A percentile compares a stretch with the other conserved stretches of the same genome.
phyloP scores from a whole-genome alignment of 2,797 vertebrate genomes.

The Myotis planiceps region DNA sequence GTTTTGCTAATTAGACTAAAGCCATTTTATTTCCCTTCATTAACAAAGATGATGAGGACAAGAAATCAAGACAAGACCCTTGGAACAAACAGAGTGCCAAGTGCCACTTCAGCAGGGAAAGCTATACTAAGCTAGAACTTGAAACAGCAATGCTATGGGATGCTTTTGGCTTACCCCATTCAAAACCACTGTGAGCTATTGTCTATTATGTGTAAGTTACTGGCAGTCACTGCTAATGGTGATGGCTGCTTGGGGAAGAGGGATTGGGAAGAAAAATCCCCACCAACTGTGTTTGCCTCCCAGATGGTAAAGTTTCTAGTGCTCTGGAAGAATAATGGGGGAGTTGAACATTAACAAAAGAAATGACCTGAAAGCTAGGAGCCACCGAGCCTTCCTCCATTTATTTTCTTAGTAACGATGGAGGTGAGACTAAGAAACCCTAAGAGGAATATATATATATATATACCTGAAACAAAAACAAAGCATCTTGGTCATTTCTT shows the following conservation, averaged over 20 bases:
- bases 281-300: not conserved
- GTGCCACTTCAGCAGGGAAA: not conserved
- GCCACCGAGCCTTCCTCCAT: not conserved
- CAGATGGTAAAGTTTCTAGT: not conserved
- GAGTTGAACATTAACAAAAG: not conserved
- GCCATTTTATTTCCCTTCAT: slow-evolving; percentile 8
- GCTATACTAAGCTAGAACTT: not conserved
- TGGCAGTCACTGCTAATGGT: not conserved
- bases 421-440: not conserved
- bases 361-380: not conserved
- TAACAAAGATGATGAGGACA: not conserved
- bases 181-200: not conserved
- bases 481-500: slow-evolving; percentile 54
- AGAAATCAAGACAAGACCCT: not conserved
- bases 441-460: not conserved
- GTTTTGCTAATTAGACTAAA: slow-evolving; percentile 3
- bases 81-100: not conserved
- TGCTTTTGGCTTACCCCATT: not conserved
- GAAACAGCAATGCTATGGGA: not conserved
- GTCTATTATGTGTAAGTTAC: not conserved
- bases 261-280: not conserved
- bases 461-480: not conserved
- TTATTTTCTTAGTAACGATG: slow-evolving; percentile 37
- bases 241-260: not conserved
- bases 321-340: not conserved